These are phyloP conservation scores for Athene noctua DNA, from an alignment of 2,113 vertebrate species.

Conservation along the genomic window DNA sequence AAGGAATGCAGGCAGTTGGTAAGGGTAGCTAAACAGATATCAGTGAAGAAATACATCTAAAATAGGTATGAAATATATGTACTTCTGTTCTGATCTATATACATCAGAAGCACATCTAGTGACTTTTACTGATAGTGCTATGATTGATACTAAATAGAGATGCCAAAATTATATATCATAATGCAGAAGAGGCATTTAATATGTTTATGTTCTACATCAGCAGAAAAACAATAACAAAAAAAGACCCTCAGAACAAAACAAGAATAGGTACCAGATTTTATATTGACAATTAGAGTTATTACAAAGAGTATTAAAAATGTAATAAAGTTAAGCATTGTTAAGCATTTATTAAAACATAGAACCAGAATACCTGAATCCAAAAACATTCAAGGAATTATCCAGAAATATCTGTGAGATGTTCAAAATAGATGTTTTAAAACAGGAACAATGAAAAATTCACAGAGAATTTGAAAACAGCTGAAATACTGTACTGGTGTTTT, in stretches of 20 bases:
- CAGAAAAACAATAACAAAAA: neutral
- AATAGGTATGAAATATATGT: neutral
- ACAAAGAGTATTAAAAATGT: neutral
- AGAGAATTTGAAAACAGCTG: neutral
- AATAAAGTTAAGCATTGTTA: neutral
- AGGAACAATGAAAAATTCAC: neutral
- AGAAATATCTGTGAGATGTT: neutral
- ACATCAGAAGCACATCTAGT: neutral
- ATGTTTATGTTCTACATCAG: neutral
- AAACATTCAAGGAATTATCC: neutral
- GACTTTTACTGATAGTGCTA: neutral
- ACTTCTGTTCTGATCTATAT: neutral
- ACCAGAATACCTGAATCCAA: neutral
- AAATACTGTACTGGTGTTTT: neutral
- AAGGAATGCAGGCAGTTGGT: neutral
- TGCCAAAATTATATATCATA: neutral
- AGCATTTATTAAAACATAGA: neutral
- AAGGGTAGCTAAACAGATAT: neutral
- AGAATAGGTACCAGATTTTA: neutral
- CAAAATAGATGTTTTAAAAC: neutral
- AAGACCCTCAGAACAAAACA: neutral
- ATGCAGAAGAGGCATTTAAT: neutral
- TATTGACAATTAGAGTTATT: neutral
- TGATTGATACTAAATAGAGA: neutral
- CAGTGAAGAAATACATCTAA: neutral